Evolutionary conservation across 2,888 invertebrate species (phyloP).

Genomic region (Drosophila yooni): DNA sequence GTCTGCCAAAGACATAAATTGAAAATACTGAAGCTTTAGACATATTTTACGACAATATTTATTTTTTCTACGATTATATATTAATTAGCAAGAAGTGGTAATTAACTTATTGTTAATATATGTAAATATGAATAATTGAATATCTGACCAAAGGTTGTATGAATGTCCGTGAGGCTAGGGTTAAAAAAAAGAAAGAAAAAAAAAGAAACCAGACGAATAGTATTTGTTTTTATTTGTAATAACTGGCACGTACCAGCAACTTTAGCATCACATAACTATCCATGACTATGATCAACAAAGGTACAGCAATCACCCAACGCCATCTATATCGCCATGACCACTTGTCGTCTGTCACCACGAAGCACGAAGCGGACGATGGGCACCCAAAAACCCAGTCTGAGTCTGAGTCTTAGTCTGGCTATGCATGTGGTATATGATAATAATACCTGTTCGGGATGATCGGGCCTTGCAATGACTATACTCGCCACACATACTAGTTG

Average conservation of each 20-base stretch:
- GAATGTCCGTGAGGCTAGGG: constrained; percentile 7
- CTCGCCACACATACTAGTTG: constrained; percentile 41
- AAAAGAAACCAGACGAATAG: constrained; percentile 8
- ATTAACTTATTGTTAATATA: constrained; percentile 53
- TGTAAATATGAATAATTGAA: constrained; percentile 53
- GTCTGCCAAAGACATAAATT: constrained; percentile 1
- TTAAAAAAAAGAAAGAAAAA: neutral
- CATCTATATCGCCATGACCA: constrained; percentile 65
- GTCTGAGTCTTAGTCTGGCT: constrained; percentile 32
- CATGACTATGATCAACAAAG: constrained; percentile 30
- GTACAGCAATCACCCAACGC: constrained; percentile 35
- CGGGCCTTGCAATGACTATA: constrained; percentile 51
- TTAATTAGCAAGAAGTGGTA: constrained; percentile 53
- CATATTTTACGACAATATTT: constrained; percentile 38
- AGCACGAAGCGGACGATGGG: constrained; percentile 69
- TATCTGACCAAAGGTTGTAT: constrained; percentile 7
- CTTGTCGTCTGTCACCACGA: constrained; percentile 68
- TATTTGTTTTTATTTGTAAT: constrained; percentile 16
- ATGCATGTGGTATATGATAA: constrained; percentile 6
- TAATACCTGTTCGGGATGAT: constrained; percentile 76
- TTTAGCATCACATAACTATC: constrained; percentile 24
- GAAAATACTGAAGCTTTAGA: constrained; percentile 29
- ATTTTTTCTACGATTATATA: constrained; percentile 36
- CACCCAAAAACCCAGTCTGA: constrained; percentile 60
- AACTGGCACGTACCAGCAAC: constrained; percentile 31